phyloP scores from a whole-genome alignment of 2,888 invertebrate genomes.

The Drosophila vallismaia region DNA sequence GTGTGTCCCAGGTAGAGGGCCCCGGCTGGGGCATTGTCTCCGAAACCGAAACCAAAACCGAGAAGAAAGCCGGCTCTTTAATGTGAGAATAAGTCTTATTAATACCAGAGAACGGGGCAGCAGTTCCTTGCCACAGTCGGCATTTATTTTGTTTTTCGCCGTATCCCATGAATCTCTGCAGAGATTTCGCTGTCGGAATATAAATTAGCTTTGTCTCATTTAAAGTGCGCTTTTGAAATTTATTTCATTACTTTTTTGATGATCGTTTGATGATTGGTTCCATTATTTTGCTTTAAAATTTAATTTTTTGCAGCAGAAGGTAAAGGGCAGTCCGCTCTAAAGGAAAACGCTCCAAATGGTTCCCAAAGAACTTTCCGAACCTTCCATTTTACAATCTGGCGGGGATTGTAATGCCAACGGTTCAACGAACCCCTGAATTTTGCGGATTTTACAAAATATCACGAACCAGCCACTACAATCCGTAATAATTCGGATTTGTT shows the following conservation, averaged over 20 bases:
- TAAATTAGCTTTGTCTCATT: constrained; percentile 58
- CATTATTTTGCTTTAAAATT: constrained; percentile 44
- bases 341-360: background rate
- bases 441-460: constrained; percentile 38
- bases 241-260: constrained; percentile 59
- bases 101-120: constrained; percentile 31
- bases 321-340: background rate
- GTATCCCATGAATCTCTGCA: constrained; percentile 19
- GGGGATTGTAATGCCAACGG: constrained; percentile 10
- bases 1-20: background rate
- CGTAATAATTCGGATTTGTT: background rate
- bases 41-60: background rate
- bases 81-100: constrained; percentile 53
- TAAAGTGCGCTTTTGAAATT: constrained; percentile 55
- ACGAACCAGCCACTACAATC: constrained; percentile 4
- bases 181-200: constrained; percentile 54
- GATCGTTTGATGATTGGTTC: constrained; percentile 55
- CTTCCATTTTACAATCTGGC: background rate
- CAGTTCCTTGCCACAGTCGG: constrained; percentile 9
- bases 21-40: constrained; percentile 4
- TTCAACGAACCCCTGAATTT: constrained; percentile 44
- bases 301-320: constrained; percentile 1
- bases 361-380: background rate
- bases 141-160: constrained; percentile 25
- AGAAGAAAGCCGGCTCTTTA: constrained; percentile 20